Percentiles rank a stretch among this genome's conserved stretches.
phyloP scores from a whole-genome alignment of 2,888 invertebrate genomes.

The Himalopsyche anomala region DNA sequence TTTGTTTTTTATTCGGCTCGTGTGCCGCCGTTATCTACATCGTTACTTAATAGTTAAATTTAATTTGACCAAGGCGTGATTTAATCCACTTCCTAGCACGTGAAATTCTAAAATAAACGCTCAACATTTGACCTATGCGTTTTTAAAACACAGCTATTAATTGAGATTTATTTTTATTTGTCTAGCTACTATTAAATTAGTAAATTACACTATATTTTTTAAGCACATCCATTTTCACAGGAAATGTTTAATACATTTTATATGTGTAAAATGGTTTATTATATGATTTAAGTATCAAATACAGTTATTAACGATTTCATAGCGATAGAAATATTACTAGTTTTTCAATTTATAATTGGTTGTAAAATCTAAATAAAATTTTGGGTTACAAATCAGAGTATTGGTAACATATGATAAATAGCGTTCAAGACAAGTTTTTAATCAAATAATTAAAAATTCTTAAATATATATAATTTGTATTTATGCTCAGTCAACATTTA shows the following conservation, averaged over 20 bases:
- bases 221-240: neutral
- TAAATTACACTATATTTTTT: neutral
- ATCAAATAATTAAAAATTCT: too few relatives aligned
- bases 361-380: too few relatives aligned
- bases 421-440: too few relatives aligned
- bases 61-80: constrained; percentile 8
- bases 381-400: too few relatives aligned
- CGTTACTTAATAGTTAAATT: neutral
- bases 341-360: too few relatives aligned
- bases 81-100: constrained; percentile 32
- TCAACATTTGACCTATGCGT: constrained; percentile 18
- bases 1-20: neutral
- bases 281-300: neutral
- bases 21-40: neutral
- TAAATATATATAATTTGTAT: too few relatives aligned
- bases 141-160: constrained; percentile 17
- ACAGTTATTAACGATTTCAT: constrained; percentile 19
- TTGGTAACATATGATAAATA: too few relatives aligned
- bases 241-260: constrained; percentile 3
- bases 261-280: constrained; percentile 20
- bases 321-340: neutral
- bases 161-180: constrained; percentile 38
- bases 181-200: constrained; percentile 31
- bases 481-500: too few relatives aligned
- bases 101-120: constrained; percentile 19